A percentile compares a stretch with the other conserved stretches of the same genome.
phyloP scores from a whole-genome alignment of 2,797 vertebrate species.

The Coregonus ussuriensis region DNA sequence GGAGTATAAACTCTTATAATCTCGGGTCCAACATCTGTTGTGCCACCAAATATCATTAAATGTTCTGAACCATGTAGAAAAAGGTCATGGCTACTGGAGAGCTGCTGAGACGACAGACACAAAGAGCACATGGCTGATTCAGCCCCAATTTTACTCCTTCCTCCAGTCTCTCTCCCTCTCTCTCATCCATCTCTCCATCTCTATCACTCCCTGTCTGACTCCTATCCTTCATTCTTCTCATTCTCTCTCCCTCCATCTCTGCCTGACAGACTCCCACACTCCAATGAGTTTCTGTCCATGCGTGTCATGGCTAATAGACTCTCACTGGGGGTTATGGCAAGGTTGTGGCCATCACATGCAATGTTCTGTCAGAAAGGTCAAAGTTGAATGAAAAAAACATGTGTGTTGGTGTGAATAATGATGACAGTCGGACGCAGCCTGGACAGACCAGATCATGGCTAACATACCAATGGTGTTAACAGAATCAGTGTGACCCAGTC shows the following conservation, averaged over 20 bases:
- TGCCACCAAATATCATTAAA: slow-evolving; percentile 45
- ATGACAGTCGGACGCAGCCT: slow-evolving; percentile 9
- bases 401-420: slow-evolving; percentile 30
- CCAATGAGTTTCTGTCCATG: slow-evolving; percentile 36
- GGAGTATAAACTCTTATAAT: slow-evolving; percentile 44
- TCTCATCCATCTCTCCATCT: slow-evolving; percentile 16
- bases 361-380: slow-evolving; percentile 44
- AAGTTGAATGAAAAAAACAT: slow-evolving; percentile 36
- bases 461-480: neutral
- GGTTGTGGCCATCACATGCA: slow-evolving; percentile 33
- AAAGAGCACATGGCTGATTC: slow-evolving; percentile 3
- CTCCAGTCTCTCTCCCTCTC: slow-evolving; percentile 6
- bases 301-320: neutral
- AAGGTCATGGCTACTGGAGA: neutral
- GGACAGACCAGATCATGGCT: slow-evolving; percentile 16
- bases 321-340: slow-evolving; percentile 30
- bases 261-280: slow-evolving; percentile 26
- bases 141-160: slow-evolving; percentile 7
- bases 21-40: slow-evolving; percentile 58
- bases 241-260: slow-evolving; percentile 31
- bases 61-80: neutral
- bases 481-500: neutral
- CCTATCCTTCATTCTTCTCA: slow-evolving; percentile 12
- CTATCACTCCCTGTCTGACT: slow-evolving; percentile 21
- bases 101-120: slow-evolving; percentile 8